These are phyloP conservation scores for Dryomyza anilis DNA, from an alignment of 2,888 invertebrate genomes.

Conservation along the genomic window DNA sequence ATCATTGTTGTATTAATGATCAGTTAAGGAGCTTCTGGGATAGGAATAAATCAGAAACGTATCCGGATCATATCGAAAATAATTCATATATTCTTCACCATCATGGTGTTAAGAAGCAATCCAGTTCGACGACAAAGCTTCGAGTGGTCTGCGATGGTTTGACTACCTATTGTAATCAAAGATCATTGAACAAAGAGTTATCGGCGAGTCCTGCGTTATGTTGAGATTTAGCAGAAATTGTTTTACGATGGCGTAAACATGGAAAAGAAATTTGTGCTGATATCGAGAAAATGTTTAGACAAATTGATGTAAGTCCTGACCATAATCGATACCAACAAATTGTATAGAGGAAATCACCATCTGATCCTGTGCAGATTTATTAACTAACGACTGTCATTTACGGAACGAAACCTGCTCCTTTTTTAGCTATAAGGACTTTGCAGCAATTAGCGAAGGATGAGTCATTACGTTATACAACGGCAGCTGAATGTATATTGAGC, in stretches of 20 bases:
- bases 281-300: constrained; percentile 11
- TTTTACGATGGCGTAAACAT: not conserved
- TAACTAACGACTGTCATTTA: too few relatives aligned
- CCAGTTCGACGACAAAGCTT: not conserved
- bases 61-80: not conserved
- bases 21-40: not conserved
- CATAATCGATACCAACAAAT: constrained; percentile 3
- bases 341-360: not conserved
- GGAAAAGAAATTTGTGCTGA: too few relatives aligned
- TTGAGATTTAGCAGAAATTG: not conserved
- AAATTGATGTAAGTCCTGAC: not conserved
- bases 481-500: not conserved
- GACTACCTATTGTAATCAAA: not conserved
- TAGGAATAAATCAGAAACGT: not conserved
- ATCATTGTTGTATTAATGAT: not conserved
- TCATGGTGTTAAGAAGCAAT: not conserved
- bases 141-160: not conserved
- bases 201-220: not conserved
- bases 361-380: not conserved
- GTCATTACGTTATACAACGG: not conserved
- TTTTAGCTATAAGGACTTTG: not conserved
- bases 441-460: not conserved
- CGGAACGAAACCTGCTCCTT: not conserved
- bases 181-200: not conserved
- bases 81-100: not conserved